Evolutionary conservation across 2,797 vertebrate genomes (phyloP).

Genomic region (Chaetophractus vellerosus): DNA sequence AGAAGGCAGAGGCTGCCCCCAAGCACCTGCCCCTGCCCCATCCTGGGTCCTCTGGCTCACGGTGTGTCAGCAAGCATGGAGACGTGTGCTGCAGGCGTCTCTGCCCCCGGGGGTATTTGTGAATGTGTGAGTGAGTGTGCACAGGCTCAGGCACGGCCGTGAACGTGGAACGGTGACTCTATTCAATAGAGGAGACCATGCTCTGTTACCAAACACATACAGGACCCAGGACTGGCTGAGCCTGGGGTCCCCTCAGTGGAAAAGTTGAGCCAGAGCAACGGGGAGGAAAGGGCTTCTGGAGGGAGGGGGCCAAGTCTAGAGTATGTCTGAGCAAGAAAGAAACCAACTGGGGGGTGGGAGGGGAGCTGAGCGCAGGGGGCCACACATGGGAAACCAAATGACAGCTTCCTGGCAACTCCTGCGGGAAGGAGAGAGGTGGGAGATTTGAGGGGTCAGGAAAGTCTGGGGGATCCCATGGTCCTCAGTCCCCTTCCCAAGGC

Average conservation of each 20-base stretch:
- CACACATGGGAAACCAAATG: neutral
- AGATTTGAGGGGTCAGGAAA: neutral
- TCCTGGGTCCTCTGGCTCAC: neutral
- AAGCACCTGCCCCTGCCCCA: neutral
- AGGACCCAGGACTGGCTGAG: neutral
- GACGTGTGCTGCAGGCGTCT: neutral
- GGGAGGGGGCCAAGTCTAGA: neutral
- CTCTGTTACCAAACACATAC: neutral
- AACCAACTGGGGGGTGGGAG: neutral
- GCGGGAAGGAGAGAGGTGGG: neutral
- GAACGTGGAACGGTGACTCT: neutral
- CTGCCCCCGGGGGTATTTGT: neutral
- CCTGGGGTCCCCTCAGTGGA: too few relatives aligned
- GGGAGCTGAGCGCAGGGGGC: neutral
- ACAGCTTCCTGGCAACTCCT: neutral
- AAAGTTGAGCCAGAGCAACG: neutral
- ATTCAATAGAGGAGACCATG: neutral
- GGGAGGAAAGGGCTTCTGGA: neutral
- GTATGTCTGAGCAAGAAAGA: neutral
- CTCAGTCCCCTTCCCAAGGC: neutral
- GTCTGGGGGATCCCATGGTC: too few relatives aligned
- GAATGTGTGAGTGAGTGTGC: fast-evolving
- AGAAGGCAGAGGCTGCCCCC: neutral
- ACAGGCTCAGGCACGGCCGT: fast-evolving
- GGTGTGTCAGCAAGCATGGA: neutral